Base-by-base conservation (phyloP, 2,797 vertebrate genomes). In the Pangasius sanitwongsei region DNA sequence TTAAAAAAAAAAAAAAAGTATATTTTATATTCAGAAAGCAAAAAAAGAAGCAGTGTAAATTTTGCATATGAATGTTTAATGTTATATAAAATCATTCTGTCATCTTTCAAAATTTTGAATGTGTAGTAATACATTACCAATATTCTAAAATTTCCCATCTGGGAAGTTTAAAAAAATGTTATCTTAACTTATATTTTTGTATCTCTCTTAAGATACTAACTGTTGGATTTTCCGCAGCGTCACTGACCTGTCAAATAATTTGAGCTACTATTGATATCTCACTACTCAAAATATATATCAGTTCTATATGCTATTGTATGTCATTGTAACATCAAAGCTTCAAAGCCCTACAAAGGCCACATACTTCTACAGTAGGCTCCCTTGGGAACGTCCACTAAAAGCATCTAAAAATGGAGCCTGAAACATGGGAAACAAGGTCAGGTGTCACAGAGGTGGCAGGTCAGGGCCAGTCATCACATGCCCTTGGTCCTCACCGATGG, bases 381-480 rank as follows among this genome's bases (percentile, higher is more conserved):
- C 85, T 59, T 69, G 89, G 87, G 88, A 87, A 83, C 12, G 25
- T 82, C 88, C 83, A 90, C 7, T 44, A 87, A 85, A 61, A 61
- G 83, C 85, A 65, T 89, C 92, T 92, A 93, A 92, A 94, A 86
- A 57, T 77, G 87, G 89, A 74, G 70, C 81, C 55, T 80, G 83
- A 91, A 90, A 92, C 89, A 89, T 83, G 85, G 25, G 77, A 78
- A 77, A 78, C 82, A 87, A 88, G 86, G 92, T 90, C 89, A 90
- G 61, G 81, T 94, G 92, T 95, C 91, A 92, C 31, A 67, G 85
- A 89, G 84, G 93, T 92, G 94, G 86, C 90, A 86, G 91, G 90
- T 87, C 69, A 87, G 92, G 85, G 90, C 93, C 91, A 94, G 92
- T 94, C 90, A 75, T 92, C 88, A 90, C 88, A 92, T 87, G 91